Percentiles rank a stretch among this genome's conserved stretches.
Evolutionary conservation across 2,113 vertebrate genomes (phyloP).

Genomic region (Rostratula benghalensis): DNA sequence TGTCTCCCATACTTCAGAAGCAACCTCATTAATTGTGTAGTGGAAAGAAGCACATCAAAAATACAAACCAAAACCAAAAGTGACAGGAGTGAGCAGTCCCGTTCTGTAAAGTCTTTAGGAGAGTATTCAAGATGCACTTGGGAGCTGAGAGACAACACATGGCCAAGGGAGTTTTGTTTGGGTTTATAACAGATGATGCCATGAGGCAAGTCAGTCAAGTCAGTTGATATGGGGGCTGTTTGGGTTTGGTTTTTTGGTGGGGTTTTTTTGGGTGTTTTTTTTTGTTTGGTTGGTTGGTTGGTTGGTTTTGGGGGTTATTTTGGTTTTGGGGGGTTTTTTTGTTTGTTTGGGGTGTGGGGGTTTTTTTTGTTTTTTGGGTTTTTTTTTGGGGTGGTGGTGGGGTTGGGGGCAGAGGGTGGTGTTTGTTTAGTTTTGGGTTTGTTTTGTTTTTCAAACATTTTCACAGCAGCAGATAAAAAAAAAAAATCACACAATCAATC

Average conservation of each 20-base stretch:
- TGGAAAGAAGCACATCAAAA: not conserved
- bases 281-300: no score
- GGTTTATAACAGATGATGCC: not conserved
- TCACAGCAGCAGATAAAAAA: not conserved
- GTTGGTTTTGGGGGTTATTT: not conserved
- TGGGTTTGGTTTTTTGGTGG: no score
- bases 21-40: not conserved
- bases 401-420: no score
- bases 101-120: not conserved
- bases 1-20: not conserved
- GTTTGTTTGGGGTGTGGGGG: no score
- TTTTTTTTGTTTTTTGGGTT: not conserved
- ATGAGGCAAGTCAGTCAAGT: rapidly evolving
- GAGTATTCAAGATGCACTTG: not conserved
- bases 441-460: not conserved
- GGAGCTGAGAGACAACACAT: not conserved
- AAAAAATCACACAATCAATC: not conserved
- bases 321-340: not conserved
- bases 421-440: no score
- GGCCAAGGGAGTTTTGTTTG: not conserved
- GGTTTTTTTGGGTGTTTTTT: not conserved
- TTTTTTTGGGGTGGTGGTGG: no score
- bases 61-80: not conserved
- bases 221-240: rapidly evolving
- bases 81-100: not conserved